Conservation (phyloP, 2,797 vertebrate genomes). For the Sarcophilus harrisii region DNA sequence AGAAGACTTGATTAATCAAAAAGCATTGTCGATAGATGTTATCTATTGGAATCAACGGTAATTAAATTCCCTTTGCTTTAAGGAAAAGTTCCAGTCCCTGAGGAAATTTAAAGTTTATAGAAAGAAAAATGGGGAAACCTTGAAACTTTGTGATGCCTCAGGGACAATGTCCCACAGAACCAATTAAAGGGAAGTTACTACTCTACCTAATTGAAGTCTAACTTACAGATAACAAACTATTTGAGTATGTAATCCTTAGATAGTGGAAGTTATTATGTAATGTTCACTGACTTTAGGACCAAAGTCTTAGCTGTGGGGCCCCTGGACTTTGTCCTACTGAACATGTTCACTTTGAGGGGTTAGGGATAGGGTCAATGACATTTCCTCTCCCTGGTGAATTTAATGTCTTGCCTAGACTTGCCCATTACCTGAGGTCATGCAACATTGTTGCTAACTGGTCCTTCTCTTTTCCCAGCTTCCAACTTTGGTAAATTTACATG, state of each 20-base stretch:
- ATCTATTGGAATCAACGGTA: background rate
- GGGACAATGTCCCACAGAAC: constrained; percentile 46
- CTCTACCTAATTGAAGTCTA: constrained; percentile 10
- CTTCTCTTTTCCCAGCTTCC: background rate
- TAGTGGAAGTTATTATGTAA: background rate
- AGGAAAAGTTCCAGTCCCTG: constrained; percentile 10
- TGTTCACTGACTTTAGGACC: background rate
- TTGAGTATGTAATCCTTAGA: background rate
- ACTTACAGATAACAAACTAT: constrained; percentile 11
- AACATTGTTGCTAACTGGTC: background rate
- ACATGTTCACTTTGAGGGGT: background rate
- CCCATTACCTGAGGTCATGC: background rate
- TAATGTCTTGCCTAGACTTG: background rate
- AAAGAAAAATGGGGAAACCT: constrained; percentile 39
- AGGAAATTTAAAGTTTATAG: constrained; percentile 47
- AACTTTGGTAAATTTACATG: background rate
- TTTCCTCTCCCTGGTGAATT: background rate
- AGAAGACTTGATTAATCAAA: too few relatives aligned
- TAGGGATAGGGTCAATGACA: background rate
- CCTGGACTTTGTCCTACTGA: background rate
- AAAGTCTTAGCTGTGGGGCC: background rate
- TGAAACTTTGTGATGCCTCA: constrained; percentile 62
- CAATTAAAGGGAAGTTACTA: constrained; percentile 65
- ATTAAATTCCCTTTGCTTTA: constrained; percentile 28
- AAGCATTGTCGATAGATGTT: background rate